Evolutionary conservation across 1,140 invertebrate genomes (phyloP), one percentile per base, ranked within the genome.

Genomic region (Ostrea edulis): DNA sequence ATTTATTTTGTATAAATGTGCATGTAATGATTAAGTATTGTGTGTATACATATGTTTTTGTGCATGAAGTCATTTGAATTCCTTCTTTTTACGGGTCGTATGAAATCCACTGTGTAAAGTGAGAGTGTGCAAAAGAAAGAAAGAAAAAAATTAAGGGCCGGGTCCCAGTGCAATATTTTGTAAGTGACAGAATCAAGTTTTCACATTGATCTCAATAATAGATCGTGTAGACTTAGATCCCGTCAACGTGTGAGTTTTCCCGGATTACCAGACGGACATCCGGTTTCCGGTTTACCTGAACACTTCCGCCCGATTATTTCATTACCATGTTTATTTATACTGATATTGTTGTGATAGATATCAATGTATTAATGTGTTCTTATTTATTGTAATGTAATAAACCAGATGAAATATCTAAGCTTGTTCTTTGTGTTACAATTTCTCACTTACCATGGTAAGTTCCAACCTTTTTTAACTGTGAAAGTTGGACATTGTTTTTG

Each of bases 221-320:
- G 68, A 77, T 77, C 68, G 68, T 77, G 68, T 77, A 77, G 68
- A 29, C 68, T 77, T 77, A 77, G 68, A 77, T 77, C 68, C 68
- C 68, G 68, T 77, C 68, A 44, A 77, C 14, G 68, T 77, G 68
- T 77, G 68, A 77, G 68, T 77, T 77, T 77, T 35, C 68, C 68
- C 68, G 68, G 68, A 77, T 77, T 29, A 29, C 68, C 25, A 12
- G 29, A 77, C 11, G 68, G 25, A 77, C 29, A 77, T 77, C 68
- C 68, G 68, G 68, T 77, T 77, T 77, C 68, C 68, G 68, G 68
- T 77, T 77, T 77, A 77, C 68, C 68, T 77, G 68, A 77, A 77
- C 68, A 77, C 68, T 77, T 77, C 68, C 68, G 68, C 68, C 68
- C 68, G 68, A 77, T 77, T 25, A 29, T 35, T 77, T 77, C 22